Evolutionary conservation across 2,888 invertebrate genomes (phyloP).

Genomic region (Cylindroiulus punctatus): DNA sequence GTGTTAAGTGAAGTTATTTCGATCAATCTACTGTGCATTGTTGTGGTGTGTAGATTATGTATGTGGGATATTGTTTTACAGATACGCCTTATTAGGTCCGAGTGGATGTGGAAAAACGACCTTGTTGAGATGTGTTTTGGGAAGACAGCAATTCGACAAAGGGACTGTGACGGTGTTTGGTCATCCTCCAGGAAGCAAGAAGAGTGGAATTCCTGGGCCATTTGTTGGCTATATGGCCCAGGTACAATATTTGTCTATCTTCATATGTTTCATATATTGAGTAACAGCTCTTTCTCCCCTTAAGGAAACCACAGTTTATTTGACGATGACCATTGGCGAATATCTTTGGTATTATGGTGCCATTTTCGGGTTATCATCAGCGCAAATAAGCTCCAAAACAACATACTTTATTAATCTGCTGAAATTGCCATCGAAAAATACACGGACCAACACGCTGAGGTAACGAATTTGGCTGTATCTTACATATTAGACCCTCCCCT

Average conservation of each 20-base stretch:
- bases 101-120: conserved; percentile 72
- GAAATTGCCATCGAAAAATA: conserved; percentile 81
- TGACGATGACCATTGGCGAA: conserved; percentile 85
- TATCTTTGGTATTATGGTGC: conserved; percentile 97
- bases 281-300: neutral
- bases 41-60: no score
- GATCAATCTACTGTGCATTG: no score
- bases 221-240: conserved; percentile 98
- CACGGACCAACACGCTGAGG: neutral
- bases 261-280: neutral
- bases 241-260: conserved; percentile 64
- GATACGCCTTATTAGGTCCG: neutral
- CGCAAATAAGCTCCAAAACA: conserved; percentile 82
- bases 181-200: conserved; percentile 86
- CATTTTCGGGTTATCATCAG: conserved; percentile 90
- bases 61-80: neutral
- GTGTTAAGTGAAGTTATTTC: no score
- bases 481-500: no score
- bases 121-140: conserved; percentile 91
- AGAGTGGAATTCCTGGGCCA: conserved; percentile 90
- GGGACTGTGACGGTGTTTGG: conserved; percentile 92
- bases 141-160: conserved; percentile 82
- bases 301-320: conserved; percentile 4
- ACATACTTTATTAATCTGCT: conserved; percentile 88
- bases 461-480: no score